A percentile compares a stretch with the other conserved stretches of the same genome.
Conservation (phyloP, 2,113 vertebrate genomes). For the Mormoops blainvillei region DNA sequence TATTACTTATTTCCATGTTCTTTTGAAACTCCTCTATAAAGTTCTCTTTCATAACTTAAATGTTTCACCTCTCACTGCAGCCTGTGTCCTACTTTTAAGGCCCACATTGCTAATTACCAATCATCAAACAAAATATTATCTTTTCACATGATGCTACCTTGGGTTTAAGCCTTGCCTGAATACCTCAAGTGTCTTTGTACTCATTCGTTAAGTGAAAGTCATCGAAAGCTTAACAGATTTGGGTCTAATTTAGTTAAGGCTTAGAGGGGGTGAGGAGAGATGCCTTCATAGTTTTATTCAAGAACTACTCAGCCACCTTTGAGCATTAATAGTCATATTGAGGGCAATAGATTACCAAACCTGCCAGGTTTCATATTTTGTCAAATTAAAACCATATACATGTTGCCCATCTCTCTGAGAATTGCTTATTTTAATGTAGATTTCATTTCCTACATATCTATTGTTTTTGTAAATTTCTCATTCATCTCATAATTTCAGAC, state of each 20-base stretch:
- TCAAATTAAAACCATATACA: background rate
- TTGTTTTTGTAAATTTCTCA: background rate
- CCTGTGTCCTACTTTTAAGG: background rate
- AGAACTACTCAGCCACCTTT: background rate
- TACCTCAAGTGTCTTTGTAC: background rate
- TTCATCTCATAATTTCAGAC: background rate
- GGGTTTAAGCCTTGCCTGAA: background rate
- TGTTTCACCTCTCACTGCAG: background rate
- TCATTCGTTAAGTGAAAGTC: background rate
- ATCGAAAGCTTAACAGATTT: background rate
- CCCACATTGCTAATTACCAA: background rate
- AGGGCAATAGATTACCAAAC: background rate
- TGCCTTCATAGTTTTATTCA: background rate
- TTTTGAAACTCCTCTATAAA: background rate
- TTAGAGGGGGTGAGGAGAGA: background rate
- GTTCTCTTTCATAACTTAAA: conserved; percentile 19
- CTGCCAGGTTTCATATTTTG: background rate
- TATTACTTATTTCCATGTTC: background rate
- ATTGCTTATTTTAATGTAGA: background rate
- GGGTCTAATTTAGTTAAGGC: background rate
- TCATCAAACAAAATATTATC: background rate
- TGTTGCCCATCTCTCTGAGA: background rate
- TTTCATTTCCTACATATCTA: background rate
- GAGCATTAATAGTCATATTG: background rate
- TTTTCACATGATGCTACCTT: background rate